Base-by-base conservation (phyloP, 2,888 invertebrate genomes). In the Leucozona laternaria region DNA sequence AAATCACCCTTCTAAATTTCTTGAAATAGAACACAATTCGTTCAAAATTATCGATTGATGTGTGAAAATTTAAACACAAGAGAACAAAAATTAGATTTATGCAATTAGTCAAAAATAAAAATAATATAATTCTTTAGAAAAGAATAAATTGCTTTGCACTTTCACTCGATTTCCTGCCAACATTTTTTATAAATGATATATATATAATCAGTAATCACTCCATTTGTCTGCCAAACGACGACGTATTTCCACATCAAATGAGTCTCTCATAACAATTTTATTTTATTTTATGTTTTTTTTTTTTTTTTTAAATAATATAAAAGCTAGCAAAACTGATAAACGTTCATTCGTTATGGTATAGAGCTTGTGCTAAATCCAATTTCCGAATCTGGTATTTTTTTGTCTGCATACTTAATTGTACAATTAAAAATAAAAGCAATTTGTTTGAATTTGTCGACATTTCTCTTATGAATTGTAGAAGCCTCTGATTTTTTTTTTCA, bases 361-460 rank as follows among this genome's bases (percentile, higher is more conserved):
- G 71, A 79, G 2, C 53, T 28, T 53, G 25, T 1, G 53, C 76
- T 77, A 80, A 80, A 84, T 84, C 71, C 72, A 80, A 84, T 84
- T 80, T 84, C 45, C 71, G 28, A 17, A 57, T 11, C 15, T 1
- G 7, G 28, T 25, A 28, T n/a, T 66, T 75, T 79, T 50, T 82
- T 62, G 66, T 25, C 76, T 84, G 80, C 80, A 76, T 80, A 77
- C 76, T 84, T 84, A 80, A 84, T 84, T 80, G 76, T 57, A 72
- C 80, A 84, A 84, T 84, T 84, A 84, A 80, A 84, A 84, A 84
- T 76, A 84, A 80, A 80, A 84, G 80, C 75, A 80, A 71, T 80
- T 84, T 60, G 66, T 76, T 76, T 76, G 71, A 84, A 84, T 76
- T 68, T 75, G 71, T 72, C 71, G 66, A 48, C 84, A 71, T 83